These are phyloP conservation scores for Mionectes olivaceus DNA, from an alignment of 2,797 vertebrate species.

Conservation along the genomic window DNA sequence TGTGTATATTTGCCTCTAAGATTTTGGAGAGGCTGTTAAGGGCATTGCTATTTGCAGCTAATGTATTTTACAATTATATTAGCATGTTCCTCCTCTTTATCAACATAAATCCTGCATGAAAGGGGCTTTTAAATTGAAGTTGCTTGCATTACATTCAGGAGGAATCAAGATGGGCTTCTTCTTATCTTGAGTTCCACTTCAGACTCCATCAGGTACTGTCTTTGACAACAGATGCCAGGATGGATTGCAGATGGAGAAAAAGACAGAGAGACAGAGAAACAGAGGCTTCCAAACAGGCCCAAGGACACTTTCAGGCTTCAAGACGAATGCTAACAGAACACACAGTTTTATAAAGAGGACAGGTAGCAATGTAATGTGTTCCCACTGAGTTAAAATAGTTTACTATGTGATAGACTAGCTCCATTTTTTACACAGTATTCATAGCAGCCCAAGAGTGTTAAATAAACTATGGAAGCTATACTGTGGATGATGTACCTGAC, in stretches of 20 bases:
- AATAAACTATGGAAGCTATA: neutral
- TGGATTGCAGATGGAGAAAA: neutral
- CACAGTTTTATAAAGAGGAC: neutral
- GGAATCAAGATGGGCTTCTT: neutral
- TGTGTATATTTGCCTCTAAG: neutral
- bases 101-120: neutral
- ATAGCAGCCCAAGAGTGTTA: neutral
- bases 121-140: neutral
- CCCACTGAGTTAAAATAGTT: neutral
- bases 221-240: neutral
- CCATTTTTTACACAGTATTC: neutral
- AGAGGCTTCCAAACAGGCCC: neutral
- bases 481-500: neutral
- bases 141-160: neutral
- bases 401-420: neutral
- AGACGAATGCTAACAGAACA: neutral
- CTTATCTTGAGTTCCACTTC: neutral
- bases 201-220: neutral
- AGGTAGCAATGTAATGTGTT: neutral
- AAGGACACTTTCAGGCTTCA: neutral
- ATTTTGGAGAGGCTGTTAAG: neutral
- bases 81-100: neutral
- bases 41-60: neutral
- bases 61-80: neutral
- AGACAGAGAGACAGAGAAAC: neutral